These are phyloP conservation scores for Phengaris arion DNA, from an alignment of 2,888 invertebrate species.

Conservation along the genomic window DNA sequence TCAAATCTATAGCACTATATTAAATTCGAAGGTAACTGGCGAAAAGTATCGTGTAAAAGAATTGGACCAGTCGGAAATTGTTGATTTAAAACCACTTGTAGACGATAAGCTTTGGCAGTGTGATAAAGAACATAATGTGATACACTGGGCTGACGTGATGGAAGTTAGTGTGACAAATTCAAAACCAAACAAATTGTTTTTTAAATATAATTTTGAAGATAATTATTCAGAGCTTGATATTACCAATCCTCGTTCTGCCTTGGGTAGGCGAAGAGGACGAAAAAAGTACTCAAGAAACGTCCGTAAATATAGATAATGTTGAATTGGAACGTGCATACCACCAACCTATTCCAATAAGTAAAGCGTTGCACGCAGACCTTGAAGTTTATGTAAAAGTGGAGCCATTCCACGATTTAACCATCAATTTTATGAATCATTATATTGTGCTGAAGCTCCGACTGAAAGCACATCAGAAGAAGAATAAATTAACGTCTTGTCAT, in stretches of 20 bases:
- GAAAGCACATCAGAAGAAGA: background rate
- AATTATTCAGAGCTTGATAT: too few species aligned
- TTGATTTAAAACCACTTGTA: conserved; percentile 3
- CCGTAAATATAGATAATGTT: background rate
- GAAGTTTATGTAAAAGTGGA: conserved; percentile 17
- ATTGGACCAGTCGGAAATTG: background rate
- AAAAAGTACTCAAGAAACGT: conserved; percentile 11
- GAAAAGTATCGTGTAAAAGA: conserved; percentile 10
- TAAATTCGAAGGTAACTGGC: conserved; percentile 8
- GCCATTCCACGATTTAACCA: conserved; percentile 33
- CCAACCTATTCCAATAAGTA: conserved; percentile 19
- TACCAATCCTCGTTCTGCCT: too few species aligned
- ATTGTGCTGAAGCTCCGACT: background rate
- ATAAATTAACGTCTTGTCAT: background rate
- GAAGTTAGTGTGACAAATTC: conserved; percentile 19
- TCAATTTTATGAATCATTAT: background rate
- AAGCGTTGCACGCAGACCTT: conserved; percentile 18
- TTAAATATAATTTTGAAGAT: conserved; percentile 22
- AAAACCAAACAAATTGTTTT: background rate
- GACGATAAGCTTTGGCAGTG: conserved; percentile 10
- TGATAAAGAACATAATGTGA: background rate
- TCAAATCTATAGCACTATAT: conserved; percentile 8
- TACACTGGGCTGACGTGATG: conserved; percentile 4
- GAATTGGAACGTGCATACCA: conserved; percentile 11
- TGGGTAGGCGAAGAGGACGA: background rate